These are phyloP conservation scores for Trichonephila clavata DNA, from an alignment of 1,140 invertebrate species.

Conservation along the genomic window DNA sequence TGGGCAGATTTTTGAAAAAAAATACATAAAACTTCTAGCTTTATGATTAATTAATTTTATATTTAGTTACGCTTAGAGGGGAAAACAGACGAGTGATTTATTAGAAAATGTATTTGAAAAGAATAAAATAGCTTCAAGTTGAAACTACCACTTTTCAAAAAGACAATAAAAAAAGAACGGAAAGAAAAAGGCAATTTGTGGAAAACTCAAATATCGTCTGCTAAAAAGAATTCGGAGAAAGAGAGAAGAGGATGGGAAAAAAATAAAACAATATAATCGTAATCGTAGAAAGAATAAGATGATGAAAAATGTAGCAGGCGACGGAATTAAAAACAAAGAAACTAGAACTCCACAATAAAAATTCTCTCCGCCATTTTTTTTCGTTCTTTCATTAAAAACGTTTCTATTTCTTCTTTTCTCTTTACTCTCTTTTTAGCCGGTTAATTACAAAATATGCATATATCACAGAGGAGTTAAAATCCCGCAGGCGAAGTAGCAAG, in stretches of 20 bases:
- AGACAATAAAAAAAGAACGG: background rate
- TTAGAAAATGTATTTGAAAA: constrained; percentile 56
- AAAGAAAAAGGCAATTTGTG: constrained; percentile 32
- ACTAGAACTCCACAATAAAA: constrained; percentile 54
- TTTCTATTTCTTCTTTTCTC: background rate
- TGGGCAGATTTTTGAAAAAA: background rate
- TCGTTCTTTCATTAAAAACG: constrained; percentile 58
- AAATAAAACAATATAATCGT: constrained; percentile 52
- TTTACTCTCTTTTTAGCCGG: constrained; percentile 41
- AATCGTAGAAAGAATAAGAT: constrained; percentile 51
- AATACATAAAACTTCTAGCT: constrained; percentile 39
- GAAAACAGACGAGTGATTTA: constrained; percentile 18
- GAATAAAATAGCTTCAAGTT: constrained; percentile 26
- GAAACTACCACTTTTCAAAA: background rate
- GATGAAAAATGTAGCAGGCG: constrained; percentile 40
- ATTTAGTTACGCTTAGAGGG: background rate
- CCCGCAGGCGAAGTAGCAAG: constrained; percentile 43
- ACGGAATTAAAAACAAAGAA: constrained; percentile 65
- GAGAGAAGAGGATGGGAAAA: background rate
- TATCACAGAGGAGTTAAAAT: constrained; percentile 59
- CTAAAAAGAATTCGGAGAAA: constrained; percentile 20
- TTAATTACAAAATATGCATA: constrained; percentile 76
- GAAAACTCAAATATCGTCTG: constrained; percentile 48
- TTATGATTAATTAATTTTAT: constrained; percentile 67
- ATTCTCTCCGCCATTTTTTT: constrained; percentile 18